Conservation (phyloP, 1,140 invertebrate genomes). For the Dendrolimus kikuchii region DNA sequence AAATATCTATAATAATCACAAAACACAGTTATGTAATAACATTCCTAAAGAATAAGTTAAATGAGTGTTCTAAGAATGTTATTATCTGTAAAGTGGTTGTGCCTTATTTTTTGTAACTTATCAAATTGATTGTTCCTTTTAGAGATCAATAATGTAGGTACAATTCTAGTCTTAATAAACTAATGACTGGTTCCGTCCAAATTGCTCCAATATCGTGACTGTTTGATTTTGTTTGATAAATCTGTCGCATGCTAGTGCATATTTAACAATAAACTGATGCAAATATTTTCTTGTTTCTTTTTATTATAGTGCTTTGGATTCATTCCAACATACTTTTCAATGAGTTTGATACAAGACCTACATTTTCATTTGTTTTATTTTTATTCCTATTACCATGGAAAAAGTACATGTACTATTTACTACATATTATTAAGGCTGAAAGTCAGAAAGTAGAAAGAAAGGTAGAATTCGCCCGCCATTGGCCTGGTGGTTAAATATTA, state of each 20-base stretch:
- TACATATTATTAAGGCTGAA: no score
- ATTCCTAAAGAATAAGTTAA: background rate
- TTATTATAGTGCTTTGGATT: slow-evolving; percentile 10
- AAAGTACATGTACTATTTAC: no score
- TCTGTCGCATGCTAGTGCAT: slow-evolving; percentile 12
- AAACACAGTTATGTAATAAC: background rate
- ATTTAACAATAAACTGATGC: slow-evolving; percentile 19
- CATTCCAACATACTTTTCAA: background rate
- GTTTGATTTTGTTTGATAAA: slow-evolving; percentile 28
- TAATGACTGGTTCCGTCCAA: slow-evolving; percentile 64
- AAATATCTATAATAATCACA: background rate
- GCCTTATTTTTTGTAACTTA: slow-evolving; percentile 46
- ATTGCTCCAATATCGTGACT: slow-evolving; percentile 44
- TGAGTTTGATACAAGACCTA: no score
- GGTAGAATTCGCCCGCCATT: no score
- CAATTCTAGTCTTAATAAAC: slow-evolving; percentile 61
- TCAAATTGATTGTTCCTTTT: slow-evolving; percentile 48
- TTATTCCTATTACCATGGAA: no score
- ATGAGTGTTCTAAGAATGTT: background rate
- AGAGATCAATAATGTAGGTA: slow-evolving; percentile 30
- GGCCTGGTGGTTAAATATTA: no score
- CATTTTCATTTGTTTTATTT: no score
- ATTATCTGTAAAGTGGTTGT: slow-evolving; percentile 45
- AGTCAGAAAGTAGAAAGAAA: no score
- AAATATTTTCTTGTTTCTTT: slow-evolving; percentile 13